Conservation (phyloP, 2,113 vertebrate species). For the Sylvicapra grimmia region DNA sequence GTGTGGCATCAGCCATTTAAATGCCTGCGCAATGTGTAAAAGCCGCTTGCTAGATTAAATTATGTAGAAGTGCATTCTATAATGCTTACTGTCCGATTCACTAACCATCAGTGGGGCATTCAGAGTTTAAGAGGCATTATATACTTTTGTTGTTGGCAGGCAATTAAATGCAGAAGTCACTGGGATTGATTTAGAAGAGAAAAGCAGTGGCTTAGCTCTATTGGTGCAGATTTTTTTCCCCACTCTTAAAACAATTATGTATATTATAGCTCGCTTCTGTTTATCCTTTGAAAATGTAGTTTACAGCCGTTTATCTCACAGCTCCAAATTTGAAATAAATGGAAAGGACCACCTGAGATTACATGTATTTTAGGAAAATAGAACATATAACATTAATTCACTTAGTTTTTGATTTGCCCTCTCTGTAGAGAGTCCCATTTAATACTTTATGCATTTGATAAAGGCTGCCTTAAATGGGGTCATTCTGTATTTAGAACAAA, state of each 20-base stretch:
- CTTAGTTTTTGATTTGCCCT: slow-evolving; percentile 39
- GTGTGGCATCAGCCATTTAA: slow-evolving; percentile 6
- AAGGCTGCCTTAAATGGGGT: slow-evolving; percentile 60
- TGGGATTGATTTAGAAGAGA: slow-evolving; percentile 27
- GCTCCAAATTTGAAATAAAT: slow-evolving; percentile 30
- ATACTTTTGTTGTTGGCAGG: slow-evolving; percentile 38
- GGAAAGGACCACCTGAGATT: neutral
- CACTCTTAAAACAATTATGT: slow-evolving; percentile 52
- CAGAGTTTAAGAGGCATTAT: slow-evolving; percentile 51
- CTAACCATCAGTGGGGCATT: slow-evolving; percentile 9
- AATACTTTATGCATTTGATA: slow-evolving; percentile 46
- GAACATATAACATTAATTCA: slow-evolving; percentile 15
- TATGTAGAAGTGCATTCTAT: slow-evolving; percentile 44
- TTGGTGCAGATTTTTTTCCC: slow-evolving; percentile 11
- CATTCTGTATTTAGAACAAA: slow-evolving; percentile 66
- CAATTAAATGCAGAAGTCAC: slow-evolving; percentile 49
- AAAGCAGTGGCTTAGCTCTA: neutral
- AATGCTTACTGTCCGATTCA: slow-evolving; percentile 50
- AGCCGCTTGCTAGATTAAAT: slow-evolving; percentile 63
- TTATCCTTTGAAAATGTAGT: slow-evolving; percentile 12
- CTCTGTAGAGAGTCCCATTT: slow-evolving; percentile 46
- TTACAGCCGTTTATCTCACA: neutral
- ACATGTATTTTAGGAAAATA: slow-evolving; percentile 47
- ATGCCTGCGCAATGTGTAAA: slow-evolving; percentile 34
- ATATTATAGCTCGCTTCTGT: slow-evolving; percentile 9